phyloP scores from a whole-genome alignment of 2,888 invertebrate genomes.

The Drosophila mettleri region DNA sequence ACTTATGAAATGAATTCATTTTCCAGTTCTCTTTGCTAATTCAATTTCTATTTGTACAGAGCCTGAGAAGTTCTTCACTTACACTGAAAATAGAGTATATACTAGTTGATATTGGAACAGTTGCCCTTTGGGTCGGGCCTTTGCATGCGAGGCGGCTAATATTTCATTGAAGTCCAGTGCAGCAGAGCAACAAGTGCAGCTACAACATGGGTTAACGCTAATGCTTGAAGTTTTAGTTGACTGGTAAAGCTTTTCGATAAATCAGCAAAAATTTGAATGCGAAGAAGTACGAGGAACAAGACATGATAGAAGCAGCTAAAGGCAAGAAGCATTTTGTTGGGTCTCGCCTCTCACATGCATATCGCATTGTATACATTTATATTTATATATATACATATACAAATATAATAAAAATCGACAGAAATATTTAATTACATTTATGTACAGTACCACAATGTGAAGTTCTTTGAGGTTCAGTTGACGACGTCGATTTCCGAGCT shows the following conservation, averaged over 20 bases:
- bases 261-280: slow-evolving; percentile 39
- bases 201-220: slow-evolving; percentile 34
- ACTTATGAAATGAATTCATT: too few relatives aligned
- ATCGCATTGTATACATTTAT: background rate
- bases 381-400: background rate
- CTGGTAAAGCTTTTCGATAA: slow-evolving; percentile 24
- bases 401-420: background rate
- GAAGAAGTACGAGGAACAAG: slow-evolving; percentile 20
- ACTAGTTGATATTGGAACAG: background rate
- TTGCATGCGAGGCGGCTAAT: slow-evolving; percentile 37
- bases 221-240: slow-evolving; percentile 14
- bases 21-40: too few relatives aligned
- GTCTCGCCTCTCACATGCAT: slow-evolving; percentile 13
- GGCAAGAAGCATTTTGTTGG: slow-evolving; percentile 17
- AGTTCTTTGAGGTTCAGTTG: slow-evolving; percentile 27
- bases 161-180: slow-evolving; percentile 50
- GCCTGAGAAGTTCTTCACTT: too few relatives aligned
- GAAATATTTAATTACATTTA: slow-evolving; percentile 50
- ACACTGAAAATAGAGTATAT: slow-evolving; percentile 13
- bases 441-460: slow-evolving; percentile 54
- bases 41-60: too few relatives aligned
- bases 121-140: background rate
- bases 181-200: slow-evolving; percentile 36
- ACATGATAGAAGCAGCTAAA: background rate
- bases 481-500: slow-evolving; percentile 19